Evolutionary conservation across 2,888 invertebrate genomes (phyloP).

Genomic region (Perizoma flavofasciatum): DNA sequence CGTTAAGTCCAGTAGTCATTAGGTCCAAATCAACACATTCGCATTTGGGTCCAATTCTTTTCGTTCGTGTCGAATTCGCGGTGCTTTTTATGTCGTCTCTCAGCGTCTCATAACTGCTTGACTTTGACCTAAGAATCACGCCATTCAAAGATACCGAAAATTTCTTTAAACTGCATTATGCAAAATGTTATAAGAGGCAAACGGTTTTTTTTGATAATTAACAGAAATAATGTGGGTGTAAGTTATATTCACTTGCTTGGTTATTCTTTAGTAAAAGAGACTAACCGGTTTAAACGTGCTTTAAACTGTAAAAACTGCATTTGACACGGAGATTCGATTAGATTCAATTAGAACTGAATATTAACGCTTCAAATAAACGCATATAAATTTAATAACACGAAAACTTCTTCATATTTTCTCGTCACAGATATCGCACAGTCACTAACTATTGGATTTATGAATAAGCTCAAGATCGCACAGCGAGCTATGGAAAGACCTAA

Average conservation of each 20-base stretch:
- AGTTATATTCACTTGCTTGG: slow-evolving; percentile 3
- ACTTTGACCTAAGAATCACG: slow-evolving; percentile 27
- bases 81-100: no score
- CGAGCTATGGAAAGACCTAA: no score
- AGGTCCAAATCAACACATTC: no score
- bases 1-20: no score
- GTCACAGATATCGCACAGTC: no score
- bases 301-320: slow-evolving; percentile 6
- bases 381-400: no score
- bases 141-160: slow-evolving; percentile 37
- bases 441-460: no score
- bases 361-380: background rate
- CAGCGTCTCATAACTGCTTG: background rate
- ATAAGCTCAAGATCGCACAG: no score
- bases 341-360: slow-evolving; percentile 4
- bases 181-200: background rate
- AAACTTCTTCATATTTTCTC: no score
- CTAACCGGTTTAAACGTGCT: slow-evolving; percentile 12
- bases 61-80: no score
- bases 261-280: slow-evolving; percentile 11
- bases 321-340: slow-evolving; percentile 3
- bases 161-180: slow-evolving; percentile 24
- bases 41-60: no score
- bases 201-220: slow-evolving; percentile 3
- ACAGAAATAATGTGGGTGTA: slow-evolving; percentile 6